phyloP scores from a whole-genome alignment of 2,113 vertebrate species.

The Pseudorhombus dupliciocellatus region DNA sequence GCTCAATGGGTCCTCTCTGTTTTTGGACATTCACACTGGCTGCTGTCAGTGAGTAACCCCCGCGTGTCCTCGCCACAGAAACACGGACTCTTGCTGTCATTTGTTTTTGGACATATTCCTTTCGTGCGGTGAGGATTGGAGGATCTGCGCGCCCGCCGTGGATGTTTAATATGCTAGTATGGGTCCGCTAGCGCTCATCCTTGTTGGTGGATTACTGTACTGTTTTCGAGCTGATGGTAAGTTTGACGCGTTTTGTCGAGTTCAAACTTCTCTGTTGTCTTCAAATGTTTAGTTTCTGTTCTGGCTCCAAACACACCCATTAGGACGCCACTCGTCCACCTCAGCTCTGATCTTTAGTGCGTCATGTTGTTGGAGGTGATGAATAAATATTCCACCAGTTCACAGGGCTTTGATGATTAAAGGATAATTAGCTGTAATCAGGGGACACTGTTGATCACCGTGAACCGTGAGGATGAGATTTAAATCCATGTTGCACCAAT shows the following conservation, averaged over 20 bases:
- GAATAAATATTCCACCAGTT: too few species aligned
- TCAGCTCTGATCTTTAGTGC: neutral
- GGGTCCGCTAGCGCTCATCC: slow-evolving; percentile 91
- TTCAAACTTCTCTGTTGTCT: slow-evolving; percentile 8
- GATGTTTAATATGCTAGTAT: slow-evolving; percentile 95
- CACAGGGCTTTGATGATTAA: too few species aligned
- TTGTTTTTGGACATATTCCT: slow-evolving; percentile 30
- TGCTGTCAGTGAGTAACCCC: slow-evolving; percentile 67
- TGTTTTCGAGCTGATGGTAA: slow-evolving; percentile 92
- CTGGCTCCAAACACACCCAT: neutral
- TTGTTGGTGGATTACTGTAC: slow-evolving; percentile 93
- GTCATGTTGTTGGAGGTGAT: neutral
- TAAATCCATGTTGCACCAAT: neutral
- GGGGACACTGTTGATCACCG: too few species aligned
- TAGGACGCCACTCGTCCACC: neutral
- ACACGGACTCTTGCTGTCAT: slow-evolving; percentile 50
- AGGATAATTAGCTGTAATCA: too few species aligned
- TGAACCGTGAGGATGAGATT: neutral
- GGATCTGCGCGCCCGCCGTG: slow-evolving; percentile 84
- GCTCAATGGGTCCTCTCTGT: slow-evolving; percentile 80
- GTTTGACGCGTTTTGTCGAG: slow-evolving; percentile 64
- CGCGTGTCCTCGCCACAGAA: slow-evolving; percentile 43
- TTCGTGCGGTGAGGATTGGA: slow-evolving; percentile 63
- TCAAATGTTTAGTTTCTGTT: neutral
- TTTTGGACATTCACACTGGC: slow-evolving; percentile 76